Evolutionary conservation across 2,888 invertebrate genomes (phyloP).

Genomic region (Troglohyphantes excavatus): DNA sequence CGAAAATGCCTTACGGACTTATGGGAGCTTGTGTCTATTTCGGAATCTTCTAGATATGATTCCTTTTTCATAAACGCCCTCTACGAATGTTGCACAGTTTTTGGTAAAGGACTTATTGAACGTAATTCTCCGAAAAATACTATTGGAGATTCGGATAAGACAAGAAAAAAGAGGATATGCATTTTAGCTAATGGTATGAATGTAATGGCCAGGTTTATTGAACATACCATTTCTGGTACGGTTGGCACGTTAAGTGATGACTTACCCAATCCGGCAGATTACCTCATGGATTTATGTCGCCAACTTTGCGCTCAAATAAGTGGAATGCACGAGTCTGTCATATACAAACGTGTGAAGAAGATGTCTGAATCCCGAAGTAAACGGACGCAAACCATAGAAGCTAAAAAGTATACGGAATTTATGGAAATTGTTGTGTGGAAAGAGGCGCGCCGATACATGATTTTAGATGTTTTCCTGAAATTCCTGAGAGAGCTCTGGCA

Average conservation of each 20-base stretch:
- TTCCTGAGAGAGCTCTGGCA: background rate
- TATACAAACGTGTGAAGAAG: constrained; percentile 1
- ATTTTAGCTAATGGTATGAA: background rate
- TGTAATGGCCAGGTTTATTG: background rate
- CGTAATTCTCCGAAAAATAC: no score
- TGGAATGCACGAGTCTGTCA: background rate
- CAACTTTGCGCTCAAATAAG: background rate
- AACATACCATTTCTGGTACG: background rate
- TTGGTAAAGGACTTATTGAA: no score
- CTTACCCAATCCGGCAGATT: background rate
- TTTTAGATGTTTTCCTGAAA: background rate
- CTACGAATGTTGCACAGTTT: background rate
- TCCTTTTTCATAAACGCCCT: background rate
- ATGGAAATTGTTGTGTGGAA: background rate
- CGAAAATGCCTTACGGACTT: background rate
- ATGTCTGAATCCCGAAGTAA: background rate
- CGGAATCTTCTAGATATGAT: background rate
- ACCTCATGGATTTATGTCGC: background rate
- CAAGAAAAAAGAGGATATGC: background rate
- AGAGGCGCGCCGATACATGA: background rate
- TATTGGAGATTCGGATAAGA: background rate
- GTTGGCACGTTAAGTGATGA: background rate
- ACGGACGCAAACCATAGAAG: background rate
- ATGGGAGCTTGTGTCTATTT: background rate
- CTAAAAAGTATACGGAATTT: background rate